Conservation (phyloP, 1,140 invertebrate species). For the Drosophila lacertosa region DNA sequence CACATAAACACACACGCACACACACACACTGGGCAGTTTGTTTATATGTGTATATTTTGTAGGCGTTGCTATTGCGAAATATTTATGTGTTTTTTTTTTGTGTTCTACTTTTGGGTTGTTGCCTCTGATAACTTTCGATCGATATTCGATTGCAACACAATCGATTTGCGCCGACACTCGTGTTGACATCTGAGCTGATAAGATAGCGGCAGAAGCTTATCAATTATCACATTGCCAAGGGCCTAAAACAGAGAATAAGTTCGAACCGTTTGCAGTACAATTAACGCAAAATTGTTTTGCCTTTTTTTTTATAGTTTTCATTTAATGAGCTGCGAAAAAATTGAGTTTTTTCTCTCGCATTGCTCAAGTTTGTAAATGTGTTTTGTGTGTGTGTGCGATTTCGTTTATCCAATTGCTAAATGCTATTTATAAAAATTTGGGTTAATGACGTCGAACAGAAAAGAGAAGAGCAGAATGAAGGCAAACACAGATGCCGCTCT, state of each 20-base stretch:
- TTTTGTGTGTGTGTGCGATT: constrained; percentile 34
- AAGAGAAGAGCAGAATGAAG: neutral
- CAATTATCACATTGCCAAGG: constrained; percentile 39
- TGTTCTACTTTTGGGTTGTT: constrained; percentile 44
- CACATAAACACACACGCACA: constrained; percentile 12
- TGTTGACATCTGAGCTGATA: constrained; percentile 31
- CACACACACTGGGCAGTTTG: constrained; percentile 9
- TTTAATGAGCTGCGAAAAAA: constrained; percentile 47
- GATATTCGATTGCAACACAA: constrained; percentile 67
- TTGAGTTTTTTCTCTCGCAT: constrained; percentile 18
- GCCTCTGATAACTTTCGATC: constrained; percentile 54
- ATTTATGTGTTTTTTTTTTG: constrained; percentile 16
- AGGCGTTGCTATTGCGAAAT: constrained; percentile 69
- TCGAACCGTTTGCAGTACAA: constrained; percentile 21
- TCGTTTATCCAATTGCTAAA: constrained; percentile 61
- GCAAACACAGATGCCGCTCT: constrained; percentile 67
- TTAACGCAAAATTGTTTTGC: constrained; percentile 16
- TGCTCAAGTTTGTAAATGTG: constrained; percentile 24
- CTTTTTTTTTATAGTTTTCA: neutral
- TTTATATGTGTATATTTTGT: constrained; percentile 47
- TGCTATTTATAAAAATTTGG: constrained; percentile 78
- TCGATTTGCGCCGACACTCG: constrained; percentile 10
- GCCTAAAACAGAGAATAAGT: neutral
- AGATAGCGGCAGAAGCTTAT: constrained; percentile 49
- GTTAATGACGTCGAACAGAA: constrained; percentile 66